Percentiles rank a stretch among this genome's conserved stretches.
Conservation (phyloP, 2,797 vertebrate species). For the Hirundo rustica region DNA sequence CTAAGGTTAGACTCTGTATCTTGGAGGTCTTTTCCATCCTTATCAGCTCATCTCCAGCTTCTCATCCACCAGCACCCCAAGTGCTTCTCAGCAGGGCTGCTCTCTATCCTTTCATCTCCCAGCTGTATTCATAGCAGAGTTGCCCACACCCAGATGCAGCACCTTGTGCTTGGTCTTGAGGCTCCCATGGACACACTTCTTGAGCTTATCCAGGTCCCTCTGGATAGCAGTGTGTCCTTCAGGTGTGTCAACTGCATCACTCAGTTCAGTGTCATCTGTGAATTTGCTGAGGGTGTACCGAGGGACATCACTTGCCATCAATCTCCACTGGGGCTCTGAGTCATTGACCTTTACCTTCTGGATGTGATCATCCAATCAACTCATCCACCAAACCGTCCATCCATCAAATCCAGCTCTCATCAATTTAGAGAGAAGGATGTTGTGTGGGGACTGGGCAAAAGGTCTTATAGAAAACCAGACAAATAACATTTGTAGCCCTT, state of each 20-base stretch:
- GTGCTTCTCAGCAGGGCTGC: rapidly evolving
- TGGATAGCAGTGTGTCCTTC: not conserved
- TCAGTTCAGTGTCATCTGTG: rapidly evolving
- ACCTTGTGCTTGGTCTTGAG: not conserved
- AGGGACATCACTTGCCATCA: not conserved
- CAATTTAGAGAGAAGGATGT: not conserved
- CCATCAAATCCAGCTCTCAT: not conserved
- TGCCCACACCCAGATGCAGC: not conserved
- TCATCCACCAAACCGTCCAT: not conserved
- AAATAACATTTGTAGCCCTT: not conserved
- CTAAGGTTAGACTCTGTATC: not conserved
- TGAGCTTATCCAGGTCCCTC: not conserved
- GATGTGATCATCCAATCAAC: not conserved
- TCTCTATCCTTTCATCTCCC: rapidly evolving
- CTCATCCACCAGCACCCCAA: not conserved
- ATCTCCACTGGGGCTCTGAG: not conserved
- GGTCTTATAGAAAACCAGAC: not conserved
- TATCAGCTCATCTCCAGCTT: not conserved
- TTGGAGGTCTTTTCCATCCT: not conserved
- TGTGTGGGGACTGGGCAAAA: not conserved
- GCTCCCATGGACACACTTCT: not conserved
- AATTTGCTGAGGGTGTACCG: not conserved
- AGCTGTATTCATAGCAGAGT: not conserved
- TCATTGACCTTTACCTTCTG: not conserved
- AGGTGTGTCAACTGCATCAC: not conserved